phyloP scores from a whole-genome alignment of 1,140 invertebrate genomes.

The Camponotus floridanus region DNA sequence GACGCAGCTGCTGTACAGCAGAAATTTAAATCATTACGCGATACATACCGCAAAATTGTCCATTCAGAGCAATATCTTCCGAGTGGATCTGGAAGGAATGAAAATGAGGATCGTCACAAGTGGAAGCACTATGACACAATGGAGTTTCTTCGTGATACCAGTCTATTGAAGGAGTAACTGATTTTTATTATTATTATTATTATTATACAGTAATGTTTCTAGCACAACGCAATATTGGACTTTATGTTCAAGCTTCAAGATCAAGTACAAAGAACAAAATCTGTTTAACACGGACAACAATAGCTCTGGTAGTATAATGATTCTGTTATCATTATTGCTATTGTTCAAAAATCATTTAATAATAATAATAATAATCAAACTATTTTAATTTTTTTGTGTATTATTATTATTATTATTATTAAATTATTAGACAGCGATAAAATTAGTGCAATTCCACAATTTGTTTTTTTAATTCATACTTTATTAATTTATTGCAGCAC shows the following conservation, averaged over 20 bases:
- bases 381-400: too few relatives aligned
- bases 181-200: background rate
- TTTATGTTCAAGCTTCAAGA: background rate
- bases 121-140: slow-evolving; percentile 5
- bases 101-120: slow-evolving; percentile 9
- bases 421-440: background rate
- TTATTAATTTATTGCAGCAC: slow-evolving; percentile 11
- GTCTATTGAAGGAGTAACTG: slow-evolving; percentile 12
- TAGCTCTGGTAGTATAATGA: background rate
- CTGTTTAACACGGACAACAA: background rate
- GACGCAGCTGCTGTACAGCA: background rate
- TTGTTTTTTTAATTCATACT: background rate
- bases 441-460: slow-evolving; percentile 2
- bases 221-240: background rate
- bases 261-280: background rate
- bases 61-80: background rate
- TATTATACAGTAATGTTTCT: slow-evolving; percentile 1
- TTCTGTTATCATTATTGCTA: too few relatives aligned
- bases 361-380: too few relatives aligned
- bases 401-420: background rate
- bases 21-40: background rate
- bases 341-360: too few relatives aligned
- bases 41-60: background rate
- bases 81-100: background rate
- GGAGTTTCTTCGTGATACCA: slow-evolving; percentile 16